These are phyloP conservation scores for Andrena bicolor DNA, from an alignment of 2,888 invertebrate species.

Conservation along the genomic window DNA sequence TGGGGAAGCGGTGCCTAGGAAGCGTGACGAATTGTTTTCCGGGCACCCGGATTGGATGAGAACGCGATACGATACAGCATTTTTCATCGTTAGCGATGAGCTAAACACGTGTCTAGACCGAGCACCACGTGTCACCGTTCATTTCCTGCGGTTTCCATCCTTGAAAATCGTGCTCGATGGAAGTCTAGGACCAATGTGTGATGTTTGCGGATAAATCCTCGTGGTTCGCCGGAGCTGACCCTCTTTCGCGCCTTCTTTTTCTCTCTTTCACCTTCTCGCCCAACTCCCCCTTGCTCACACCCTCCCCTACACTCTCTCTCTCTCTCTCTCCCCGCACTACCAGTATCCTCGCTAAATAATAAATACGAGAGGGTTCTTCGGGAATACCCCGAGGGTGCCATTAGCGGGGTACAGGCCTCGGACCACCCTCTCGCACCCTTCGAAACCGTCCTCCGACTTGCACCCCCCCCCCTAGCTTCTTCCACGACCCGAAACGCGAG, in stretches of 20 bases:
- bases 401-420: conserved; percentile 83
- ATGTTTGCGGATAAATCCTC: conserved; percentile 82
- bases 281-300: conserved; percentile 41
- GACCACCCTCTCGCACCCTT: conserved; percentile 74
- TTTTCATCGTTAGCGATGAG: conserved; percentile 51
- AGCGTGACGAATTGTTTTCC: no score
- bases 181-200: conserved; percentile 72
- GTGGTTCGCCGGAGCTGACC: conserved; percentile 64
- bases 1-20: no score
- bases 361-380: conserved; percentile 83
- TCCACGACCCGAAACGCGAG: conserved; percentile 76
- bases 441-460: conserved; percentile 66
- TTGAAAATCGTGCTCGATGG: conserved; percentile 60
- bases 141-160: conserved; percentile 65
- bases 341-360: conserved; percentile 82
- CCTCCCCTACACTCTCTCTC: conserved; percentile 38
- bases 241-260: conserved; percentile 41
- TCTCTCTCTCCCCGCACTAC: conserved; percentile 67
- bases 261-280: conserved; percentile 47
- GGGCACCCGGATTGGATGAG: neutral
- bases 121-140: conserved; percentile 59
- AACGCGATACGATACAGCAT: conserved; percentile 19
- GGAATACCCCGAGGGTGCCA: conserved; percentile 84
- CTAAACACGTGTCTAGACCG: conserved; percentile 55
- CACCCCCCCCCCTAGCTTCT: conserved; percentile 62